Conservation (phyloP, 2,797 vertebrate genomes). For the Chloroceryle inda region DNA sequence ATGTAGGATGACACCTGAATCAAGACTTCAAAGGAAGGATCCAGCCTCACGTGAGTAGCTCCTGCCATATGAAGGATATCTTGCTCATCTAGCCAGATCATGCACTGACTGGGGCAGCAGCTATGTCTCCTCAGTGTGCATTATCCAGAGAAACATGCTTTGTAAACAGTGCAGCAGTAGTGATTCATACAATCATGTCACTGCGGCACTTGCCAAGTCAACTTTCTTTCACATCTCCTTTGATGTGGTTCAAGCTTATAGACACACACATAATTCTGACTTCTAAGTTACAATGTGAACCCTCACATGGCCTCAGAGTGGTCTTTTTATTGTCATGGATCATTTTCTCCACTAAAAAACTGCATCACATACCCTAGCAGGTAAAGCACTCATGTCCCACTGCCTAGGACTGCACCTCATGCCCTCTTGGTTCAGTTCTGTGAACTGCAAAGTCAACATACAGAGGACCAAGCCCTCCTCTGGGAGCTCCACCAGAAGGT, state of each 20-base stretch:
- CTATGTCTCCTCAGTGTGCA: not conserved
- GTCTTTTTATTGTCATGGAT: not conserved
- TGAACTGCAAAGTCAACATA: not conserved
- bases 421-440: not conserved
- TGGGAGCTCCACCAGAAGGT: not conserved
- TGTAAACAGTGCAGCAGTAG: slow-evolving; percentile 5
- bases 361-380: not conserved
- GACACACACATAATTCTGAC: not conserved
- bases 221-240: not conserved
- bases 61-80: not conserved
- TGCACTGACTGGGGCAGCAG: not conserved
- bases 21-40: not conserved
- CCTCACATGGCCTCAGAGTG: not conserved
- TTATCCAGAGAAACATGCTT: not conserved
- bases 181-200: not conserved
- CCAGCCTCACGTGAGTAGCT: not conserved
- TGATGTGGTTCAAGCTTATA: not conserved
- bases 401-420: not conserved
- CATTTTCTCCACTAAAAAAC: not conserved
- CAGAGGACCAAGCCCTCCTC: not conserved
- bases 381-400: not conserved
- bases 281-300: not conserved
- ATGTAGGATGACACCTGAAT: not conserved
- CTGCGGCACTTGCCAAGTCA: not conserved
- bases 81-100: not conserved